These are phyloP conservation scores for Thamnophis sirtalis DNA, from an alignment of 2,113 vertebrate species.

Conservation along the genomic window DNA sequence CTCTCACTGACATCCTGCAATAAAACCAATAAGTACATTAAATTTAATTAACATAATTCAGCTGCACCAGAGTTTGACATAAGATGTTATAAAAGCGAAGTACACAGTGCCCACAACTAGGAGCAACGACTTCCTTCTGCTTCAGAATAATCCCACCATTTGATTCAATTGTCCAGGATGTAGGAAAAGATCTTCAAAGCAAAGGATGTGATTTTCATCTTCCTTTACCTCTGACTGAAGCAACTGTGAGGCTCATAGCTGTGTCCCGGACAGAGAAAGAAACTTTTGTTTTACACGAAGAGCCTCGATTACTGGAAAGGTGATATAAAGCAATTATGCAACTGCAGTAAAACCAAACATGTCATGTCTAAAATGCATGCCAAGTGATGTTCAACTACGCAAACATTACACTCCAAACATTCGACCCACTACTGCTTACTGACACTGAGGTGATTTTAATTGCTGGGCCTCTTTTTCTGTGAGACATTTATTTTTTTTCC, in stretches of 20 bases:
- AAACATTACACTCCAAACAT: not conserved
- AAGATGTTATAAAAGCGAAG: not conserved
- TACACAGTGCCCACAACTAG: not conserved
- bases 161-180: not conserved
- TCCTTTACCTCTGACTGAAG: not conserved
- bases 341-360: not conserved
- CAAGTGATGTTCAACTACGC: not conserved
- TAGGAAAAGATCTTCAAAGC: not conserved
- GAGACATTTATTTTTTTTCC: not conserved
- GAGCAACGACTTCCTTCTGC: not conserved
- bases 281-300: not conserved
- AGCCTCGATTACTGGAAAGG: not conserved
- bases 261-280: not conserved
- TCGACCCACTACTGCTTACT: not conserved
- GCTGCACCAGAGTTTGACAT: not conserved
- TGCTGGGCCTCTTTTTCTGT: not conserved
- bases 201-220: not conserved
- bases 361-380: not conserved
- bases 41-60: not conserved
- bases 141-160: not conserved
- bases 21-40: not conserved
- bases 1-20: not conserved
- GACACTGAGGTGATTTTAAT: not conserved
- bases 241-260: not conserved
- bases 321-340: not conserved